Evolutionary conservation across 2,888 invertebrate species (phyloP).

Genomic region (Idaea aversata): DNA sequence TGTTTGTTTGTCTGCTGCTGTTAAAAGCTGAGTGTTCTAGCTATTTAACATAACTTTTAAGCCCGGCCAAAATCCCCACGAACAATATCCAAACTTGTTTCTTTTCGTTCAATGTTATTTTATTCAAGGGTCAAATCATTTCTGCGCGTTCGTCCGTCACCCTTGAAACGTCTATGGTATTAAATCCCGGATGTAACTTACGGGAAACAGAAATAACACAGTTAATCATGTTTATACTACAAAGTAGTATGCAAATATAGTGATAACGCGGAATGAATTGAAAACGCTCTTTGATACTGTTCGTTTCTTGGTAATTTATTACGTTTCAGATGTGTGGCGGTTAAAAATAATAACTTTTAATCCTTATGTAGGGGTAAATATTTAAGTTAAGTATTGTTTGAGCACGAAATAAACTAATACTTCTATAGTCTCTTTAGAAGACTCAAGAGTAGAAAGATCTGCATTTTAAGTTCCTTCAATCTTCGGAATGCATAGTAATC

Average conservation of each 20-base stretch:
- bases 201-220: constrained; percentile 25
- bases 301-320: background rate
- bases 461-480: too few relatives aligned
- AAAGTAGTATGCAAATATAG: constrained; percentile 20
- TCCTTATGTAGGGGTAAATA: too few relatives aligned
- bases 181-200: constrained; percentile 26
- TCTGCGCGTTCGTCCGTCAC: constrained; percentile 5
- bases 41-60: too few relatives aligned
- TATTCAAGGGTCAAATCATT: background rate
- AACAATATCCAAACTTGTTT: too few relatives aligned
- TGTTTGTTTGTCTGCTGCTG: too few relatives aligned
- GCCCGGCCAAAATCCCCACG: too few relatives aligned
- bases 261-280: constrained; percentile 8
- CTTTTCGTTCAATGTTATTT: background rate
- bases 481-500: too few relatives aligned
- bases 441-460: too few relatives aligned
- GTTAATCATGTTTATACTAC: constrained; percentile 24
- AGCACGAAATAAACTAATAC: too few relatives aligned
- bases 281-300: constrained; percentile 13
- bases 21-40: too few relatives aligned
- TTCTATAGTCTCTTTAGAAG: too few relatives aligned
- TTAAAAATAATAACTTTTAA: background rate
- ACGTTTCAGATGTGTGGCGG: background rate
- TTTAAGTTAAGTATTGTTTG: too few relatives aligned
- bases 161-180: constrained; percentile 14